Conservation (phyloP, 2,797 vertebrate genomes). For the Centropyge bicolor region DNA sequence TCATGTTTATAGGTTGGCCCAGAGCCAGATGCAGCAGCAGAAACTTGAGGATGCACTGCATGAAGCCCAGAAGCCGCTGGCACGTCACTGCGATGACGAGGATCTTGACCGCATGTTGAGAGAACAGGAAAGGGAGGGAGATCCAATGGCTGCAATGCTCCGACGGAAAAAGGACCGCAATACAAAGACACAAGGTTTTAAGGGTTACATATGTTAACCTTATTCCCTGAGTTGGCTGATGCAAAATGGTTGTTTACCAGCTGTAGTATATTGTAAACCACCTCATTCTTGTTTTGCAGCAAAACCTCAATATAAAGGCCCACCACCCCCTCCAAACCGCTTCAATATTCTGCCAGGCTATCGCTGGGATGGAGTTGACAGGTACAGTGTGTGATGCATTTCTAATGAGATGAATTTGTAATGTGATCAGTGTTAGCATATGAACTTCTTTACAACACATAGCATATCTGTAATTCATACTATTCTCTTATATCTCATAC, state of each 20-base stretch:
- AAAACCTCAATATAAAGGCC: slow-evolving; percentile 92
- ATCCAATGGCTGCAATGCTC: slow-evolving; percentile 96
- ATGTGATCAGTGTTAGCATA: background rate
- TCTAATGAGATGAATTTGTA: slow-evolving; percentile 7
- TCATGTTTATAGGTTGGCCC: slow-evolving; percentile 86
- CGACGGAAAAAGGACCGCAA: slow-evolving; percentile 90
- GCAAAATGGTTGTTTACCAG: background rate
- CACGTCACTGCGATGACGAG: slow-evolving; percentile 92
- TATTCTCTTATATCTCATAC: background rate
- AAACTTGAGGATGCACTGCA: slow-evolving; percentile 90
- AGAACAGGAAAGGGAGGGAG: slow-evolving; percentile 94
- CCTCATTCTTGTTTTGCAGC: slow-evolving; percentile 76
- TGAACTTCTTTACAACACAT: background rate
- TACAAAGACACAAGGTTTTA: slow-evolving; percentile 80
- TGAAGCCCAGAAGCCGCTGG: slow-evolving; percentile 95
- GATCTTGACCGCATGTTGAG: slow-evolving; percentile 95
- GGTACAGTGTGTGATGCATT: slow-evolving; percentile 79
- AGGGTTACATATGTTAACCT: slow-evolving; percentile 39
- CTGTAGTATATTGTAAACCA: background rate
- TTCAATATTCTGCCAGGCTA: slow-evolving; percentile 95
- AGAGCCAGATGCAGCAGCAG: slow-evolving; percentile 92
- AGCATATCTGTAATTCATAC: background rate
- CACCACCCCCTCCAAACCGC: slow-evolving; percentile 93
- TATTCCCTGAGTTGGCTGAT: background rate
- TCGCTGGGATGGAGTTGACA: slow-evolving; percentile 98